phyloP scores from a whole-genome alignment of 1,140 invertebrate genomes.

The Sarcophaga peregrina region DNA sequence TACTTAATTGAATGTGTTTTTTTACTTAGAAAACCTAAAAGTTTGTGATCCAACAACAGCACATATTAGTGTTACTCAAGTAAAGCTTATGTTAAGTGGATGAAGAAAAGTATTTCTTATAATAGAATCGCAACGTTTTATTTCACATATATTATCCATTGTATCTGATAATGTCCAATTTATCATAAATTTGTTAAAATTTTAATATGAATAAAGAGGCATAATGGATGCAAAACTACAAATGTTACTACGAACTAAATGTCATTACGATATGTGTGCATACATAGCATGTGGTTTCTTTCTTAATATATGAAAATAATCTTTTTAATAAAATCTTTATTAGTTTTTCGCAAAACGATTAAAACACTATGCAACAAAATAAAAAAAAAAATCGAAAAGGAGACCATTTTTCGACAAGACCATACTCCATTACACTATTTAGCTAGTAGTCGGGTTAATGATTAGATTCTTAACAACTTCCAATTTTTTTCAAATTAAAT shows the following conservation, averaged over 20 bases:
- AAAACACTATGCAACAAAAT: neutral
- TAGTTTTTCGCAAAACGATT: neutral
- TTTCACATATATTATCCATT: neutral
- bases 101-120: too few relatives aligned
- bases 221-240: neutral
- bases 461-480: neutral
- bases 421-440: neutral
- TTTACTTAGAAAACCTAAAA: too few relatives aligned
- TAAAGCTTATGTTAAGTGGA: too few relatives aligned
- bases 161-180: neutral
- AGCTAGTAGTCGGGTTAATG: neutral
- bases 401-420: neutral
- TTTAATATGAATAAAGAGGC: neutral
- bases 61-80: too few relatives aligned
- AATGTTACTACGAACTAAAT: neutral
- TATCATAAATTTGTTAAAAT: neutral
- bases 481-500: too few relatives aligned
- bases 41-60: too few relatives aligned
- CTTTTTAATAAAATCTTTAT: neutral
- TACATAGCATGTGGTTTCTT: neutral
- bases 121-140: too few relatives aligned
- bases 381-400: neutral
- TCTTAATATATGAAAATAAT: neutral
- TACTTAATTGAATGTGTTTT: too few relatives aligned
- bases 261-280: neutral